Evolutionary conservation across 2,797 vertebrate species (phyloP).

Genomic region (Meriones psammophilus): DNA sequence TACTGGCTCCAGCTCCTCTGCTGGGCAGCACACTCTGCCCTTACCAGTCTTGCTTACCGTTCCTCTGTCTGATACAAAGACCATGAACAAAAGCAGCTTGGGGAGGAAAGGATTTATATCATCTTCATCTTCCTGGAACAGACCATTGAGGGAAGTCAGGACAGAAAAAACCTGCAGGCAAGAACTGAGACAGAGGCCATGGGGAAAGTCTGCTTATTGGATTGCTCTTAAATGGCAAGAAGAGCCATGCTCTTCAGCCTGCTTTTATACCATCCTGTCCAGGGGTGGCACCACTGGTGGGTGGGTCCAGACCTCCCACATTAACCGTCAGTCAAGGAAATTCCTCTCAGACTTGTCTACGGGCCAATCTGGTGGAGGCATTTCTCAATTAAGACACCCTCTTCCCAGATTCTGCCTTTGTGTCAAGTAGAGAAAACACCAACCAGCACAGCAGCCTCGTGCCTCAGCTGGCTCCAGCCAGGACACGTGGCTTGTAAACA

Average conservation of each 20-base stretch:
- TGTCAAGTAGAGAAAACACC: background rate
- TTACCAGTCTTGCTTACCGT: background rate
- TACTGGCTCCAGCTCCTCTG: background rate
- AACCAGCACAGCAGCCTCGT: background rate
- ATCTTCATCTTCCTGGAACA: background rate
- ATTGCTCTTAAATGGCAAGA: background rate
- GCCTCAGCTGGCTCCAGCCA: background rate
- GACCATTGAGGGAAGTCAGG: background rate
- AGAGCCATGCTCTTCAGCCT: background rate
- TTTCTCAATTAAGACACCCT: background rate
- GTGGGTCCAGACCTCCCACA: background rate
- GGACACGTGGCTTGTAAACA: no score
- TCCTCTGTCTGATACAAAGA: no score
- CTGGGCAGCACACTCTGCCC: background rate
- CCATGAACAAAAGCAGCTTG: background rate
- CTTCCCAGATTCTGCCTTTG: no score
- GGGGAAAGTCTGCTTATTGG: background rate
- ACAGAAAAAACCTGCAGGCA: background rate
- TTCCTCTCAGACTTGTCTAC: background rate
- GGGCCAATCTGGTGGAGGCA: background rate
- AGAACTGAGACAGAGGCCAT: background rate
- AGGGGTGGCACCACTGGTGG: background rate
- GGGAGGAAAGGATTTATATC: background rate
- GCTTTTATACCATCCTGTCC: background rate
- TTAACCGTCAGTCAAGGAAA: background rate